phyloP scores from a whole-genome alignment of 2,888 invertebrate species.

The Drosophila algonquin region DNA sequence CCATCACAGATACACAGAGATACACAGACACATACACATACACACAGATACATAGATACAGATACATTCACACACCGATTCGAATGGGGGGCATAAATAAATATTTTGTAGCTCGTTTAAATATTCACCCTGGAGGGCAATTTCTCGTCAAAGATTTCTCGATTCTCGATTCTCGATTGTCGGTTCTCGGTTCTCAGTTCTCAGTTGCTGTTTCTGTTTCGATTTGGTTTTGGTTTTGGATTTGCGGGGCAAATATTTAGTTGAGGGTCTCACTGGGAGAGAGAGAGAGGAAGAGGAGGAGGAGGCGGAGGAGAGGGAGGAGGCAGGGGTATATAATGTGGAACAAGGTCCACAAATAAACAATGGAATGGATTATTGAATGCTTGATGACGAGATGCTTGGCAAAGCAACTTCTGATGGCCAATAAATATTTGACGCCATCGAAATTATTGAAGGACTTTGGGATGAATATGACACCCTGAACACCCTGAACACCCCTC shows the following conservation, averaged over 20 bases:
- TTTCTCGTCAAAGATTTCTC: slow-evolving; percentile 49
- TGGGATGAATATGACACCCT: not conserved
- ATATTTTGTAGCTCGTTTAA: slow-evolving; percentile 61
- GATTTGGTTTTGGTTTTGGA: slow-evolving; percentile 51
- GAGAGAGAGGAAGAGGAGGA: slow-evolving; percentile 1
- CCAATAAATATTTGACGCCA: slow-evolving; percentile 20
- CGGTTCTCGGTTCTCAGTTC: not conserved
- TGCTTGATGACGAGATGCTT: not conserved
- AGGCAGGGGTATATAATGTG: slow-evolving; percentile 40
- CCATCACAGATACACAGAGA: slow-evolving; percentile 50
- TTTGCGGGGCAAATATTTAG: slow-evolving; percentile 46
- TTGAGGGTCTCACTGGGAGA: slow-evolving; percentile 15
- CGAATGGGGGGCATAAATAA: slow-evolving; percentile 59
- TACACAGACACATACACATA: slow-evolving; percentile 29
- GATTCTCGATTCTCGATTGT: slow-evolving; percentile 4
- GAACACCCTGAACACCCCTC: no score
- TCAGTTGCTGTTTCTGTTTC: not conserved
- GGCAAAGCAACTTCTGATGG: slow-evolving; percentile 21
- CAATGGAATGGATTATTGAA: slow-evolving; percentile 46
- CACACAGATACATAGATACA: slow-evolving; percentile 7
- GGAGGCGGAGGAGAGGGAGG: not conserved
- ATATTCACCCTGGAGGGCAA: slow-evolving; percentile 66
- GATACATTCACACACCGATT: slow-evolving; percentile 9
- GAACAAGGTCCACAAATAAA: slow-evolving; percentile 48
- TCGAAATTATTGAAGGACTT: not conserved